Evolutionary conservation across 2,888 invertebrate species (phyloP), one percentile per base, ranked within the genome.

Genomic region (Drosophila monieri): DNA sequence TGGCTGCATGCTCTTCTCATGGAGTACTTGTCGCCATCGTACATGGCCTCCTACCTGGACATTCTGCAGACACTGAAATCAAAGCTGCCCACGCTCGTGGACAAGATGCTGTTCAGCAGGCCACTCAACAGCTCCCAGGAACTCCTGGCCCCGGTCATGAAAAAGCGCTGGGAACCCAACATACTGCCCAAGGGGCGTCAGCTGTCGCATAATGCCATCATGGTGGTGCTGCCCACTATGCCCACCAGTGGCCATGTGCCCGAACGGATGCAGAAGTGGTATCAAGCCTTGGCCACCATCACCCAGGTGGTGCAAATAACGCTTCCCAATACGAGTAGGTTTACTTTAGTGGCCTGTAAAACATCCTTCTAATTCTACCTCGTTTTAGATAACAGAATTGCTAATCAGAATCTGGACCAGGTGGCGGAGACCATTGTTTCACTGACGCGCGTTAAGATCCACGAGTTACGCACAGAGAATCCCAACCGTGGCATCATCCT

Each of bases 1-100:
- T 97, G 97, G 97, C 90, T 97, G 32, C 96, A 97, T 90, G 92
- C 93, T 43, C 89, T 95, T 9, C 89, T 97, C 6, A 93, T 96
- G 76, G 95, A 96, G 70, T 92, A 94, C 80, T 91, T 96, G 47
- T 94, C 94, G 52, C 92, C 93, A 15, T 92, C 93, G 5, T 95
- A 95, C 88, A 92, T 96, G 76, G 93, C 94, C 0, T 94, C 94
- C 6, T 97, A 97, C 90, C 92, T 96, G 15, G 96, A 97, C 85
- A 94, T 96, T 51, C 90, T 97, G 74, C 96, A 96, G 92, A 95
- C 94, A 0, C 88, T 95, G 15, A 94, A 94, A 89, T 91, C 93
- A 10, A 95, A 96, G 92, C 91, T 95, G 62, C 96, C 96, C 0
- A 92, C 93, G 15, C 92, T 96, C 25, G 93, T 96, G 6, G 96